Base-by-base conservation (phyloP, 2,888 invertebrate species). In the Catotricha subobsoleta region DNA sequence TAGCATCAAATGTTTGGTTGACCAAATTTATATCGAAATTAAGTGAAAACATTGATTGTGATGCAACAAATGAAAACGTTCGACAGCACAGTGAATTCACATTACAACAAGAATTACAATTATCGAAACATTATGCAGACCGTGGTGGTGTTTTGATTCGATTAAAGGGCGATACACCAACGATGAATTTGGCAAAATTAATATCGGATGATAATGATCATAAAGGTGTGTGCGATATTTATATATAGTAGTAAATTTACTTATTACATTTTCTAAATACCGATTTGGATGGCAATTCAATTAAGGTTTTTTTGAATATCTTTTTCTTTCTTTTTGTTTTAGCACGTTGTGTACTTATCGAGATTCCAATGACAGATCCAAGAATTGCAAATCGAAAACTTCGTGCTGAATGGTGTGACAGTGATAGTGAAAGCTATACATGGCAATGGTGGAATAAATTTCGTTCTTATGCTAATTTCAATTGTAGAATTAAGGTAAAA, bases 401-500 rank as follows among this genome's bases (percentile, higher is more conserved):
- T 52, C 39, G 47, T 51, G 28, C 62, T 20, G 60, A 66, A n/a
- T 55, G 63, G 19, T 60, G 66, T n/a, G 56, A 60, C 18, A 45
- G 45, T 29, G 64, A 64, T 19, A 63, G 64, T 21, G 59, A 67
- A 49, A 68, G 75, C 49, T 78, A 77, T 57, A 68, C 80, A 1
- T 87, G 83, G 86, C 66, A 69, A 41, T 82, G 83, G 82, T 86
- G 83, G 82, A 79, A 81, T 44, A 67, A 68, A 46, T 74, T 83
- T 48, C 72, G 80, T 52, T 68, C 72, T 47, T 59, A 62, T 5
- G 52, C 69, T 27, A 66, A 70, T 27, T 72, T 67, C 57, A 67
- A 67, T 49, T 58, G 66, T 37, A 61, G 54, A 47, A 50, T n/a
- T n/a, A n/a, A n/a, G n/a, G n/a, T n/a, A n/a, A n/a, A n/a, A n/a